Conservation (phyloP, 2,888 invertebrate species). For the Drosophila merina region DNA sequence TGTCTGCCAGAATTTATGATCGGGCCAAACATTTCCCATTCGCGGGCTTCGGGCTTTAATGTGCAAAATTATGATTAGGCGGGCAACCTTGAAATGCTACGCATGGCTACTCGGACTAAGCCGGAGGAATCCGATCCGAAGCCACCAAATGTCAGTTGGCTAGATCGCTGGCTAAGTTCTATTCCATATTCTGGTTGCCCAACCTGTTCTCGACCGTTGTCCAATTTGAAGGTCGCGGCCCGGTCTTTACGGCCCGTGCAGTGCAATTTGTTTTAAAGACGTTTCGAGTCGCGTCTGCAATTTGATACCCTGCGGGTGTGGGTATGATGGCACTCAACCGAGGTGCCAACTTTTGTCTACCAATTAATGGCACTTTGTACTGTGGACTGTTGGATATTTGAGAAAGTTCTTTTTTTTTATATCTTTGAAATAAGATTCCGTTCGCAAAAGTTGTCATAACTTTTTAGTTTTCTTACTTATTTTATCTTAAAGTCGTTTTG, state of each 20-base stretch:
- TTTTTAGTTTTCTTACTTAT: too few relatives aligned
- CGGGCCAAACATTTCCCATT: slow-evolving; percentile 20
- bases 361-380: background rate
- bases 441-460: too few relatives aligned
- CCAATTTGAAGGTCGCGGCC: slow-evolving; percentile 68
- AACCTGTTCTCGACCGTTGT: slow-evolving; percentile 50
- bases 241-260: slow-evolving; percentile 55
- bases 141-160: slow-evolving; percentile 39
- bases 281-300: slow-evolving; percentile 39
- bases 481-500: too few relatives aligned
- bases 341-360: slow-evolving; percentile 1
- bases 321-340: slow-evolving; percentile 14
- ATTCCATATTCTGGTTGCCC: slow-evolving; percentile 32
- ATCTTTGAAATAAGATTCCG: too few relatives aligned
- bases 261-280: slow-evolving; percentile 59
- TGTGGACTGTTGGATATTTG: background rate
- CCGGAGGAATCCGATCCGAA: slow-evolving; percentile 12
- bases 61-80: slow-evolving; percentile 3
- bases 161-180: slow-evolving; percentile 1
- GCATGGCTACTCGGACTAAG: slow-evolving; percentile 32
- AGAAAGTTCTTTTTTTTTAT: background rate
- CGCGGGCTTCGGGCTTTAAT: background rate
- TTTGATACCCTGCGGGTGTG: slow-evolving; percentile 42
- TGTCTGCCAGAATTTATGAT: slow-evolving; percentile 16
- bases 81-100: slow-evolving; percentile 39